phyloP scores from a whole-genome alignment of 2,797 vertebrate genomes.

The Enteromius mattozi region DNA sequence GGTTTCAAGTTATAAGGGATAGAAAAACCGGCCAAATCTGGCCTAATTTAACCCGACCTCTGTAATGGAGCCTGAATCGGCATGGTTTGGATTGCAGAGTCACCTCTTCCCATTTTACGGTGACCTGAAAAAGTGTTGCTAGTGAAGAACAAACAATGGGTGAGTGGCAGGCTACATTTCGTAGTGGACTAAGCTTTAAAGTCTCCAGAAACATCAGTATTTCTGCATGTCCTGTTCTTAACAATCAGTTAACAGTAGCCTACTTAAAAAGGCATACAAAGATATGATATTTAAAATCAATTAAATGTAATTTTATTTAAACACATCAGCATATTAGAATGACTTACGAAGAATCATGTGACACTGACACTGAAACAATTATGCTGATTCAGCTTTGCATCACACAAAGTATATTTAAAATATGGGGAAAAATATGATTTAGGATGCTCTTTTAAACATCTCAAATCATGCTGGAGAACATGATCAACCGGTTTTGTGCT shows the following conservation, averaged over 20 bases:
- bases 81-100: slow-evolving; percentile 47
- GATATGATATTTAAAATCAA: background rate
- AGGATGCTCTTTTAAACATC: background rate
- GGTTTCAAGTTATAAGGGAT: slow-evolving; percentile 73
- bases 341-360: background rate
- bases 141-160: slow-evolving; percentile 44
- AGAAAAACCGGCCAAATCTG: slow-evolving; percentile 69
- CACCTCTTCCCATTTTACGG: slow-evolving; percentile 52
- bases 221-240: background rate
- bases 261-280: background rate
- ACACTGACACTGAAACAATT: background rate
- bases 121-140: slow-evolving; percentile 57
- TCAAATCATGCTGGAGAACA: background rate
- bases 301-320: background rate
- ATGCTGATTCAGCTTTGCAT: background rate
- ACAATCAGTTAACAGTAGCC: background rate
- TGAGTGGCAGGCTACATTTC: background rate
- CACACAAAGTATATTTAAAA: background rate
- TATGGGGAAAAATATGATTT: background rate
- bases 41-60: slow-evolving; percentile 73
- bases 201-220: background rate
- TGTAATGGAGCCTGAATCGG: slow-evolving; percentile 68
- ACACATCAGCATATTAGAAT: background rate
- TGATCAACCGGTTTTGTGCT: background rate
- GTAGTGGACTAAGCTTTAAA: background rate